Evolutionary conservation across 2,113 vertebrate genomes (phyloP).

Genomic region (Onychostruthus taczanowskii): DNA sequence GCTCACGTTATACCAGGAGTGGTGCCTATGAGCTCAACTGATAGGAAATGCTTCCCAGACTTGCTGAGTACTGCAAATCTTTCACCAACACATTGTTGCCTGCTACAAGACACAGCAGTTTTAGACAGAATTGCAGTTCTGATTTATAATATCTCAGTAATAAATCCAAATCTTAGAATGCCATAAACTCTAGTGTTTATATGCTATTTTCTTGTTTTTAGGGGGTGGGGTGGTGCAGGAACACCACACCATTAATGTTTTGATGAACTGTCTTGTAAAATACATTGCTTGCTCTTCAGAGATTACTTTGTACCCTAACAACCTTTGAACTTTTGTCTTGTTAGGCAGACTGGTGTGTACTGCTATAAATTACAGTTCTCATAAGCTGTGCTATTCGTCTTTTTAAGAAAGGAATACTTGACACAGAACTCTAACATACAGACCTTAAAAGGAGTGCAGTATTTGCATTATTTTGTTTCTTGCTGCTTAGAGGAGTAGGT

Average conservation of each 20-base stretch:
- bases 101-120: neutral
- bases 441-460: neutral
- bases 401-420: neutral
- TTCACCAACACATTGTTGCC: neutral
- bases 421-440: neutral
- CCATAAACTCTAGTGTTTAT: neutral
- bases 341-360: neutral
- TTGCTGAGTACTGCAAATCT: neutral
- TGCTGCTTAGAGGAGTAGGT: neutral
- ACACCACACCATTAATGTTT: neutral
- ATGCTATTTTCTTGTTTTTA: neutral
- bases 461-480: neutral
- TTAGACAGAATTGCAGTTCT: neutral
- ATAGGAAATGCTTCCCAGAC: neutral
- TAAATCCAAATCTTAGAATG: neutral
- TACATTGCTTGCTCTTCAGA: neutral
- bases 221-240: neutral
- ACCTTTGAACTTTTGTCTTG: constrained; percentile 8
- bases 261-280: constrained; percentile 1
- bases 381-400: neutral
- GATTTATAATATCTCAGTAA: neutral
- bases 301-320: neutral
- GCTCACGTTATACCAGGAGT: neutral
- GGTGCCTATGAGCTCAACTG: neutral
- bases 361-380: neutral